These are phyloP conservation scores for Cabera pusaria DNA, from an alignment of 2,888 invertebrate species.

Conservation along the genomic window DNA sequence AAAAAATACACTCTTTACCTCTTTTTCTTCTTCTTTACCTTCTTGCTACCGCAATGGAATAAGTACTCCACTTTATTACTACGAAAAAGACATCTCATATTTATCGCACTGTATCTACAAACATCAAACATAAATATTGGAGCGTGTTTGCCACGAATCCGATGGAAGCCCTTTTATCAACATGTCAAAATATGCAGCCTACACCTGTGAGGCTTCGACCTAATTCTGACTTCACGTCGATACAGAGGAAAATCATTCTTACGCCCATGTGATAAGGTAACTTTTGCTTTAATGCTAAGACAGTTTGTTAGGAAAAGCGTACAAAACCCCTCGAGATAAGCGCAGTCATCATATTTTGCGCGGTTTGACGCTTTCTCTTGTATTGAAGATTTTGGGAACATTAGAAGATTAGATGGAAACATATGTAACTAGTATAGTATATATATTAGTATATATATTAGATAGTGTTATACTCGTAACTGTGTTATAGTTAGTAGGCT, in stretches of 20 bases:
- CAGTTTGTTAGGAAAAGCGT: conserved; percentile 34
- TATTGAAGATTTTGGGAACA: conserved; percentile 10
- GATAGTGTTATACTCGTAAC: too few relatives aligned
- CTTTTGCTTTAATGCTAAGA: conserved; percentile 23
- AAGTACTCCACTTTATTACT: too few relatives aligned
- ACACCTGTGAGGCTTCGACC: conserved; percentile 53
- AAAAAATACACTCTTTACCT: too few relatives aligned
- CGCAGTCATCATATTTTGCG: conserved; percentile 56
- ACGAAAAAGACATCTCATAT: conserved; percentile 29
- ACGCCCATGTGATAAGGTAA: conserved; percentile 19
- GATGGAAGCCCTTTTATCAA: conserved; percentile 51
- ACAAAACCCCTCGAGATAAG: conserved; percentile 45
- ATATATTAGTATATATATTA: too few relatives aligned
- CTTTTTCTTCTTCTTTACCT: too few relatives aligned
- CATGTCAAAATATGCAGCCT: conserved; percentile 52
- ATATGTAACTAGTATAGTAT: too few relatives aligned
- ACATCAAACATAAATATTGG: conserved; percentile 46
- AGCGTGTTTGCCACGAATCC: conserved; percentile 43
- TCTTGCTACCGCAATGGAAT: too few relatives aligned
- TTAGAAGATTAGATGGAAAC: conserved; percentile 13
- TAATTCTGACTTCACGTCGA: conserved; percentile 44
- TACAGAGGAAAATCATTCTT: conserved; percentile 31
- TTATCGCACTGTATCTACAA: conserved; percentile 36
- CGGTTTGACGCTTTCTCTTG: conserved; percentile 44
- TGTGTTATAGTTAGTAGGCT: too few relatives aligned